Base-by-base conservation (phyloP, 2,888 invertebrate species). In the Isoperla grammatica region DNA sequence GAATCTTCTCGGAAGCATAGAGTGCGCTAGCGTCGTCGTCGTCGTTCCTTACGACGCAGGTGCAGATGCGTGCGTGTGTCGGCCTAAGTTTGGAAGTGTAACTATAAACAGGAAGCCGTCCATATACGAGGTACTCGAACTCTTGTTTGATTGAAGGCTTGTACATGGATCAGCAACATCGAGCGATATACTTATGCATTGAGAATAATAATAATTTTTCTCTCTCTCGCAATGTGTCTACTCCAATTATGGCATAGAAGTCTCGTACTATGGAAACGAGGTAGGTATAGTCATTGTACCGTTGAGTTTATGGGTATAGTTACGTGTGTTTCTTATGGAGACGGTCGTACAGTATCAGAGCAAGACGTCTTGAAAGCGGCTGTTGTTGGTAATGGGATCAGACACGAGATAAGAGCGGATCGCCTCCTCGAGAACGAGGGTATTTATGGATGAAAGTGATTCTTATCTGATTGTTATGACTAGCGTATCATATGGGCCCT, bases 101-200 rank as follows among this genome's bases (percentile, higher is more conserved):
- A n/a, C n/a, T n/a, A n/a, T n/a, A n/a, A n/a, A n/a, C n/a, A n/a
- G n/a, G n/a, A n/a, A n/a, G n/a, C n/a, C n/a, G n/a, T n/a, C n/a
- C n/a, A n/a, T n/a, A n/a, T 37, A 50, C n/a, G 13, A 50, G 35
- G 50, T 50, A 50, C 29, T 50, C 50, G 50, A 50, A 50, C 50
- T 50, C 48, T 50, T 35, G 53, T 39, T 53, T 53, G 53, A 53
- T 53, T 53, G 53, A 53, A 53, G 20, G 39, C 37, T 29, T 53
- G 39, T 8, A 53, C 53, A 53, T 39, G 39, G 37, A 37, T 53
- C 19, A 53, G 13, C 37, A 50, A 50, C 50, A 50, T 12, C 35
- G 50, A 29, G 29, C 50, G 50, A 50, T 50, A 53, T 53, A 19
- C 53, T 53, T 39, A 35, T 39, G 53, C 53, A 53, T 19, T 1